Percentiles rank a stretch among this genome's conserved stretches.
phyloP scores from a whole-genome alignment of 2,888 invertebrate genomes.

The Mesoligia furuncula region DNA sequence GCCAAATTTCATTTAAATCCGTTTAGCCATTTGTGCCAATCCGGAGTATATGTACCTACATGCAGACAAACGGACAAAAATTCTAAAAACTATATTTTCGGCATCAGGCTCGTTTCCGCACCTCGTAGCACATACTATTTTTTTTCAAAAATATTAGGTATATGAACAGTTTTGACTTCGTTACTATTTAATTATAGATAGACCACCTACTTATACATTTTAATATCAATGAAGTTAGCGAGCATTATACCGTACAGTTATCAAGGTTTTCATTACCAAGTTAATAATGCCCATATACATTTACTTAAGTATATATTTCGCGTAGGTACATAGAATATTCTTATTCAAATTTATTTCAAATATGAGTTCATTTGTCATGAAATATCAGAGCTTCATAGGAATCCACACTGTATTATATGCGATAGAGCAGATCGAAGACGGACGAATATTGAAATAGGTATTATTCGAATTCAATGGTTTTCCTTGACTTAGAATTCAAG shows the following conservation, averaged over 20 bases:
- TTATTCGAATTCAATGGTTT: constrained; percentile 67
- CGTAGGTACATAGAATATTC: constrained; percentile 16
- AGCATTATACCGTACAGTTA: neutral
- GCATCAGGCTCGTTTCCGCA: neutral
- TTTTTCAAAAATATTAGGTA: neutral
- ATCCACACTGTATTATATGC: constrained; percentile 56
- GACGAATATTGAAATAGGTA: constrained; percentile 63
- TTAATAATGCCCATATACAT: neutral
- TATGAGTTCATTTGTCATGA: constrained; percentile 47
- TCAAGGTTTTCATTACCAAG: neutral
- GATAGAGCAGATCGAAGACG: constrained; percentile 56
- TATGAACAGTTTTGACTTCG: neutral
- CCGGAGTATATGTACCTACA: neutral
- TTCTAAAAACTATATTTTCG: neutral
- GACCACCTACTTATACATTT: neutral
- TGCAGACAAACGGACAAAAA: neutral
- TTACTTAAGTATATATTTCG: neutral
- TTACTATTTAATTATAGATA: neutral
- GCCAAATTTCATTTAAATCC: neutral
- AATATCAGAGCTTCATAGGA: constrained; percentile 54
- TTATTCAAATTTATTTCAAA: constrained; percentile 37
- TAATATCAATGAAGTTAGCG: neutral
- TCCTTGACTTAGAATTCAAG: constrained; percentile 66
- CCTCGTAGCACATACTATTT: neutral
- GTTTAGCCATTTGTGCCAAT: neutral